Percentiles rank a stretch among this genome's conserved stretches.
These are phyloP conservation scores for Thelaira solivaga DNA, from an alignment of 2,888 invertebrate species.

Conservation along the genomic window DNA sequence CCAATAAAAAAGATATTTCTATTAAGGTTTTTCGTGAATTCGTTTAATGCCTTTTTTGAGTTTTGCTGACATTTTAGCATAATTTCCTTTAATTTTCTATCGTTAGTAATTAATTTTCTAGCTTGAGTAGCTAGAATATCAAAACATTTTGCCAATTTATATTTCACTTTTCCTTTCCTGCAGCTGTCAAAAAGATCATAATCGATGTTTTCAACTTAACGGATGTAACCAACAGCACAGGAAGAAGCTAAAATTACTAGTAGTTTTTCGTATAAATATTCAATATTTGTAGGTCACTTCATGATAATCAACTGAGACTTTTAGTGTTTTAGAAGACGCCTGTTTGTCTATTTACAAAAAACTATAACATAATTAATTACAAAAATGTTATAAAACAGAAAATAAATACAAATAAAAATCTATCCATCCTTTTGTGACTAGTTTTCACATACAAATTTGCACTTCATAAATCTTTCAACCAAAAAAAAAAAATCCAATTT, in stretches of 20 bases:
- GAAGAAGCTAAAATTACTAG: conserved; percentile 1
- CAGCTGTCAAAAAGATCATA: conserved; percentile 50
- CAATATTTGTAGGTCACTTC: conserved; percentile 21
- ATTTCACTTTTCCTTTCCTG: conserved; percentile 4
- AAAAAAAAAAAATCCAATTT: conserved; percentile 1
- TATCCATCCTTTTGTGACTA: conserved; percentile 32
- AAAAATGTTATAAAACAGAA: not conserved
- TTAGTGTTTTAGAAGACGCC: conserved; percentile 8
- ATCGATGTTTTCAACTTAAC: conserved; percentile 36
- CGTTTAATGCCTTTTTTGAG: no score
- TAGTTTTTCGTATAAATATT: not conserved
- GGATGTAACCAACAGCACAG: conserved; percentile 27
- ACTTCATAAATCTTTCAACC: conserved; percentile 59
- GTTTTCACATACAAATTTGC: conserved; percentile 44
- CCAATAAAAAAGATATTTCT: no score
- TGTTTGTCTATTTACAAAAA: not conserved
- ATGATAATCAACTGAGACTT: not conserved
- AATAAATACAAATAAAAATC: conserved; percentile 17
- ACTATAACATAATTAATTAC: conserved; percentile 45
- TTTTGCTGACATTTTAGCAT: no score
- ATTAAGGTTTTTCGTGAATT: no score
- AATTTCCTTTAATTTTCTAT: no score
- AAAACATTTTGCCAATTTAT: conserved; percentile 47
- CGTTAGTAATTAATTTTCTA: no score
- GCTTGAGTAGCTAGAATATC: no score